phyloP scores from a whole-genome alignment of 2,113 vertebrate genomes.

The Barnardius zonarius region DNA sequence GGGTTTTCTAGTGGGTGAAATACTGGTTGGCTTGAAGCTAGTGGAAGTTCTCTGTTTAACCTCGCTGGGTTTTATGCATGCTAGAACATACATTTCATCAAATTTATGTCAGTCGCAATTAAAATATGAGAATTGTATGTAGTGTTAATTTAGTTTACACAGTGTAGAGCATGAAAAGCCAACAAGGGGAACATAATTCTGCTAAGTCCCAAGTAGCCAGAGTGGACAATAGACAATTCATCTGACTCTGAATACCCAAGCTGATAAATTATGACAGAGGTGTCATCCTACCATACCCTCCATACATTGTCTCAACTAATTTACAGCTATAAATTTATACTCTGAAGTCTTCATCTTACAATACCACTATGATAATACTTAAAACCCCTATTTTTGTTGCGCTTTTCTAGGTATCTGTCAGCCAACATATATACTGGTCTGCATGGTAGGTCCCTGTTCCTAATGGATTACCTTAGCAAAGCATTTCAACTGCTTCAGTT shows the following conservation, averaged over 20 bases:
- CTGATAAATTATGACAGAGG: not conserved
- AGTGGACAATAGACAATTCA: not conserved
- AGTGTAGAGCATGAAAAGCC: not conserved
- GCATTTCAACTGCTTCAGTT: not conserved
- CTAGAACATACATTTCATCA: not conserved
- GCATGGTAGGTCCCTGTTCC: not conserved
- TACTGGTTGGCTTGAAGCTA: not conserved
- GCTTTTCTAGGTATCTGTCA: not conserved
- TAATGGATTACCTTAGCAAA: not conserved
- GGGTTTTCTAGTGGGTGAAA: not conserved
- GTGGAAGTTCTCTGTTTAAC: not conserved
- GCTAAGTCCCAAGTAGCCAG: not conserved
- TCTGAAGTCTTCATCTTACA: not conserved
- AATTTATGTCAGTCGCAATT: not conserved
- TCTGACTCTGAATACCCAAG: not conserved
- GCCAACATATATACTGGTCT: not conserved
- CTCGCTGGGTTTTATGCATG: not conserved
- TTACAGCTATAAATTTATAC: not conserved
- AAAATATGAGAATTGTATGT: not conserved
- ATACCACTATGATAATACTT: not conserved
- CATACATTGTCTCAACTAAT: not conserved
- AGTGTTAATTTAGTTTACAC: not conserved
- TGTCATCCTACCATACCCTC: not conserved
- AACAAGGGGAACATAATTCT: not conserved
- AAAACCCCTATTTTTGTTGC: not conserved